Evolutionary conservation across 2,888 invertebrate genomes (phyloP).

Genomic region (Heteromurus nitidus): DNA sequence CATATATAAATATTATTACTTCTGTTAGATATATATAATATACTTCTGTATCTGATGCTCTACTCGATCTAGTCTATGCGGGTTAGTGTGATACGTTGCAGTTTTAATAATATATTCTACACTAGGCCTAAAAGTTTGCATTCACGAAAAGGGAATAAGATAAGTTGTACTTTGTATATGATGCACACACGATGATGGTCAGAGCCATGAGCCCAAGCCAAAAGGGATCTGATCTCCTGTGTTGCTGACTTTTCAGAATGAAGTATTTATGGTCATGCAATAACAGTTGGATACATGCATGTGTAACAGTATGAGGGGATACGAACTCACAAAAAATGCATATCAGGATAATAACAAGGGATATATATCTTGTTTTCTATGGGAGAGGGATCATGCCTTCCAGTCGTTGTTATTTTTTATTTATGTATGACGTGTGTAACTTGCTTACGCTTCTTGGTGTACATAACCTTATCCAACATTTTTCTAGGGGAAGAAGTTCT

Average conservation of each 20-base stretch:
- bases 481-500: background rate
- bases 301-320: no score
- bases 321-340: no score
- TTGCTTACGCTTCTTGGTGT: no score
- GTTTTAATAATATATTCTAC: no score
- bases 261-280: constrained; percentile 42
- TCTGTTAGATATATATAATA: no score
- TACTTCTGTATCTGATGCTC: no score
- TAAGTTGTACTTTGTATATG: background rate
- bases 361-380: background rate
- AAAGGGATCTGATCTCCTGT: background rate
- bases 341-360: background rate
- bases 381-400: background rate
- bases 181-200: background rate
- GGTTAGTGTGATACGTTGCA: no score
- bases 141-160: background rate
- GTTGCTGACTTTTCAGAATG: constrained; percentile 10
- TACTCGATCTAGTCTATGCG: no score
- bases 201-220: constrained; percentile 8
- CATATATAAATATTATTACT: no score
- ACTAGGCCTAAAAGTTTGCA: no score
- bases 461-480: constrained; percentile 45
- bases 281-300: constrained; percentile 24
- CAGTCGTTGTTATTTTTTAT: constrained; percentile 10
- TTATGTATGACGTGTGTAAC: no score